phyloP scores from a whole-genome alignment of 2,113 vertebrate species.

The Paramormyrops kingsleyae region DNA sequence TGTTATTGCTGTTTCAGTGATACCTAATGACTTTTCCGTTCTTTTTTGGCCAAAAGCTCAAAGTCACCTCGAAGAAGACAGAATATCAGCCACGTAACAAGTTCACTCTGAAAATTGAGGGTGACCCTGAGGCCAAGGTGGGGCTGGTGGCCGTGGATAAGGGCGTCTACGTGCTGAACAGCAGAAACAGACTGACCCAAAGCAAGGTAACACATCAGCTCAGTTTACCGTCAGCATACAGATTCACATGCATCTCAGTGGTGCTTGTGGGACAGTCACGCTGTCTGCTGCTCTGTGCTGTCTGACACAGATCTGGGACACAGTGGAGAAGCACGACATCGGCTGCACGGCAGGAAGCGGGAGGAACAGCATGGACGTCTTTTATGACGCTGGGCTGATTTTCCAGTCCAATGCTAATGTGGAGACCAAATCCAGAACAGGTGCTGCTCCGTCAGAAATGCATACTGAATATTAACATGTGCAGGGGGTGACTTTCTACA shows the following conservation, averaged over 20 bases:
- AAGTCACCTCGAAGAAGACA: constrained; percentile 17
- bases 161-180: constrained; percentile 62
- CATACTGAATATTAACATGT: not conserved
- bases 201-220: constrained; percentile 48
- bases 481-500: not conserved
- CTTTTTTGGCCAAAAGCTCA: constrained; percentile 42
- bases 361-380: constrained; percentile 51
- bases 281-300: not conserved
- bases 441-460: constrained; percentile 25
- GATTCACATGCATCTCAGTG: not conserved
- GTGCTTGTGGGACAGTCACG: not conserved
- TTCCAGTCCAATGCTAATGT: constrained; percentile 44
- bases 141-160: constrained; percentile 68
- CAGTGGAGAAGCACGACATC: constrained; percentile 58
- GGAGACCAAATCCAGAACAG: constrained; percentile 50
- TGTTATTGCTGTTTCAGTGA: not conserved
- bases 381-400: constrained; percentile 62
- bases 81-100: constrained; percentile 36
- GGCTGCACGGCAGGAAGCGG: constrained; percentile 71
- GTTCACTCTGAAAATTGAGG: constrained; percentile 49
- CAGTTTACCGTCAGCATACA: not conserved
- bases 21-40: not conserved
- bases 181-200: constrained; percentile 64
- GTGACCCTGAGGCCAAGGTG: constrained; percentile 57
- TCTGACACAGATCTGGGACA: constrained; percentile 62